Percentiles rank a stretch among this genome's conserved stretches.
Conservation (phyloP, 2,113 vertebrate species). For the Rhegmatorhina hoffmannsi region DNA sequence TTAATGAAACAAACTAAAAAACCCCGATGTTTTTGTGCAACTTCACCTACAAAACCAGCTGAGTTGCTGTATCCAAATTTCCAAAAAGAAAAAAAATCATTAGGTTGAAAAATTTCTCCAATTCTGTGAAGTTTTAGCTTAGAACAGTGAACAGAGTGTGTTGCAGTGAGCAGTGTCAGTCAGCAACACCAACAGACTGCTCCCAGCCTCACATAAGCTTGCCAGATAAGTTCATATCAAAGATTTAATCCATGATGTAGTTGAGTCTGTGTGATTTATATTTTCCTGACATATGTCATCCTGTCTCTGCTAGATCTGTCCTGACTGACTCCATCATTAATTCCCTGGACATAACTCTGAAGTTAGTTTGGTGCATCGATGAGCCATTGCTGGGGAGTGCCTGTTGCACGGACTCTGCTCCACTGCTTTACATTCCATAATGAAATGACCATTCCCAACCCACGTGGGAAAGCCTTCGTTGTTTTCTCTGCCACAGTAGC, state of each 20-base stretch:
- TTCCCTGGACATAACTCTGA: background rate
- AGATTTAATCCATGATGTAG: background rate
- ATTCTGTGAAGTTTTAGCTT: background rate
- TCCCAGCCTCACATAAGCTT: fast-evolving
- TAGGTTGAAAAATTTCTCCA: background rate
- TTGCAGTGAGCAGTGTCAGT: background rate
- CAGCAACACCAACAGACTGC: background rate
- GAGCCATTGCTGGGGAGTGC: background rate
- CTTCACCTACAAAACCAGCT: background rate
- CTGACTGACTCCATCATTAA: background rate
- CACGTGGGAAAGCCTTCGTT: background rate
- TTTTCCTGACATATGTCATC: background rate
- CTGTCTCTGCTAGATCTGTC: background rate
- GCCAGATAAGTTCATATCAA: background rate
- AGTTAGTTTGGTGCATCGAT: background rate
- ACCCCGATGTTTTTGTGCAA: background rate
- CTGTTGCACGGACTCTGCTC: background rate
- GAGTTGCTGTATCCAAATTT: background rate
- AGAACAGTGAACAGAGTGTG: background rate
- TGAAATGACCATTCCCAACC: background rate
- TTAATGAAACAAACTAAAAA: background rate
- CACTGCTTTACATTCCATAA: background rate
- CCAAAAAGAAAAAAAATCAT: background rate
- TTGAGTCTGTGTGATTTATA: background rate
- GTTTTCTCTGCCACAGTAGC: background rate